A percentile compares a stretch with the other conserved stretches of the same genome.
Conservation (phyloP, 2,113 vertebrate genomes). For the Rhombomys opimus region DNA sequence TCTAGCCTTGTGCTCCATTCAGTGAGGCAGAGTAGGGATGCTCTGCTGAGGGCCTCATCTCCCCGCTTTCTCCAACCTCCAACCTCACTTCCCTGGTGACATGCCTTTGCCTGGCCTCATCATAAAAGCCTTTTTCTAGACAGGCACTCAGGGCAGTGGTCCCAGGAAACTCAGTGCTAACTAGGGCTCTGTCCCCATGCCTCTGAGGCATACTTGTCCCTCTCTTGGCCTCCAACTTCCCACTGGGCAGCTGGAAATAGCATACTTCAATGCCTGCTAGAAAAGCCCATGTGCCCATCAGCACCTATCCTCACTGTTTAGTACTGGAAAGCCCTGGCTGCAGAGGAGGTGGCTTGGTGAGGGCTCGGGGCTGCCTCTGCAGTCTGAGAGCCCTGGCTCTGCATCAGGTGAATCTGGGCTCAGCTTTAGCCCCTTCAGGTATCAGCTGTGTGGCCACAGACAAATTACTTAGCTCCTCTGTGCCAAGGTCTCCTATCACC, state of each 20-base stretch:
- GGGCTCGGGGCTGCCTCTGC: not conserved
- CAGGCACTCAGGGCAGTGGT: not conserved
- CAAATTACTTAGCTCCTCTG: not conserved
- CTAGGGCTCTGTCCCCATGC: not conserved
- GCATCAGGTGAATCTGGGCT: not conserved
- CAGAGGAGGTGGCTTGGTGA: not conserved
- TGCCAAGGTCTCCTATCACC: not conserved
- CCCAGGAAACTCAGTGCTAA: not conserved
- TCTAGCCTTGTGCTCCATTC: rapidly evolving
- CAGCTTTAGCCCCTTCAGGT: not conserved
- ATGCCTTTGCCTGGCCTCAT: not conserved
- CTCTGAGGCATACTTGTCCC: too few relatives aligned
- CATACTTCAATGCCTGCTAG: rapidly evolving
- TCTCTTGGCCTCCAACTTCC: not conserved
- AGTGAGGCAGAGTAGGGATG: too few relatives aligned
- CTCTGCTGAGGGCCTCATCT: not conserved
- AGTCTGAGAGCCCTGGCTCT: not conserved
- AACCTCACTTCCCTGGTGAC: not conserved
- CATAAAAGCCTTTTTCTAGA: not conserved
- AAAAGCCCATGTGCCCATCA: not conserved
- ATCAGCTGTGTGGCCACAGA: not conserved
- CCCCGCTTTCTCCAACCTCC: not conserved
- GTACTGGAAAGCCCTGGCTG: not conserved
- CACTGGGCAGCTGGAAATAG: rapidly evolving
- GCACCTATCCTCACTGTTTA: rapidly evolving